Evolutionary conservation across 2,797 vertebrate species (phyloP).

Genomic region (Gymnocypris eckloni): DNA sequence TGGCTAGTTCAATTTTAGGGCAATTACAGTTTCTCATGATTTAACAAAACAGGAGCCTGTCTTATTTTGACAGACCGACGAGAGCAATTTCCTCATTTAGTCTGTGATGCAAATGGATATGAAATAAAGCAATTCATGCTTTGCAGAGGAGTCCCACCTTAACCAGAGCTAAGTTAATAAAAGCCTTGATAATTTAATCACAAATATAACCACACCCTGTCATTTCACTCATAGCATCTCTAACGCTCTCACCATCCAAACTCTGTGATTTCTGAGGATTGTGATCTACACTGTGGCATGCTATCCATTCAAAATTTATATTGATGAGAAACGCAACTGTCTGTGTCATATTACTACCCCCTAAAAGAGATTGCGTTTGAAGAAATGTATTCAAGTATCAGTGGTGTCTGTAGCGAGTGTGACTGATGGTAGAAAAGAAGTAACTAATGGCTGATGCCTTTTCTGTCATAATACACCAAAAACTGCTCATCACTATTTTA

Average conservation of each 20-base stretch:
- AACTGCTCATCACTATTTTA: too few species aligned
- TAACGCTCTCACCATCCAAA: slow-evolving; percentile 40
- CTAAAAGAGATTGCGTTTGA: slow-evolving; percentile 56
- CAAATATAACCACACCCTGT: slow-evolving; percentile 77
- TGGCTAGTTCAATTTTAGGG: slow-evolving; percentile 22
- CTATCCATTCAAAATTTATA: background rate
- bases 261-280: background rate
- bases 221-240: slow-evolving; percentile 48
- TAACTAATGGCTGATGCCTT: slow-evolving; percentile 16
- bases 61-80: slow-evolving; percentile 54
- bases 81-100: slow-evolving; percentile 62
- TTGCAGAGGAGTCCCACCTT: slow-evolving; percentile 76
- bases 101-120: slow-evolving; percentile 72
- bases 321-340: slow-evolving; percentile 2
- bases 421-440: slow-evolving; percentile 33
- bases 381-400: background rate
- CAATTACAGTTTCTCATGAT: slow-evolving; percentile 47
- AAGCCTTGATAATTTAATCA: slow-evolving; percentile 74
- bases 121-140: slow-evolving; percentile 80
- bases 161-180: slow-evolving; percentile 65
- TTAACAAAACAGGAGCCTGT: slow-evolving; percentile 45
- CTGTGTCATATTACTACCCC: slow-evolving; percentile 72
- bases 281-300: slow-evolving; percentile 66
- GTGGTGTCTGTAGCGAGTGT: slow-evolving; percentile 1
- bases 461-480: slow-evolving; percentile 37